Percentiles rank a stretch among this genome's conserved stretches.
Conservation (phyloP, 2,888 invertebrate genomes). For the Drosophila nigritarsus region DNA sequence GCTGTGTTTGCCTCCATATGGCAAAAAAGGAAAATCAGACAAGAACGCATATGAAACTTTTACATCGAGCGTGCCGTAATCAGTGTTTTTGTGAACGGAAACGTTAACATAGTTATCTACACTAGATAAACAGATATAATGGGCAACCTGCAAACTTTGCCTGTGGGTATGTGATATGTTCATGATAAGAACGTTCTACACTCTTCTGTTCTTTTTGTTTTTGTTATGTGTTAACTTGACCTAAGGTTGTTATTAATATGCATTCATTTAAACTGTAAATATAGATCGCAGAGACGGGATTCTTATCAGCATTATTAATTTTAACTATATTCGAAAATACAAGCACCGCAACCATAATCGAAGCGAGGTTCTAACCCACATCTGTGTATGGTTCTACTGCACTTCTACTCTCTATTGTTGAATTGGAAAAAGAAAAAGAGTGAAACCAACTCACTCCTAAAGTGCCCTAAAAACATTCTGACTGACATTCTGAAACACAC, state of each 20-base stretch:
- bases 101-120: constrained; percentile 34
- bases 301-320: background rate
- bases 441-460: background rate
- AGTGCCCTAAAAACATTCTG: background rate
- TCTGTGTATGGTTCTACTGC: background rate
- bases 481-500: background rate
- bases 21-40: constrained; percentile 8
- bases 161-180: constrained; percentile 36
- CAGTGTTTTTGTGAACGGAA: constrained; percentile 15
- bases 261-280: background rate
- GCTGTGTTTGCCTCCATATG: constrained; percentile 37
- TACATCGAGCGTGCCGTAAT: constrained; percentile 34
- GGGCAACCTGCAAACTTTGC: constrained; percentile 41
- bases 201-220: background rate
- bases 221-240: background rate
- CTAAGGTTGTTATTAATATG: background rate
- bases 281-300: background rate
- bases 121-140: constrained; percentile 20
- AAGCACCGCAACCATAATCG: background rate
- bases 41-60: constrained; percentile 22
- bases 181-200: constrained; percentile 8
- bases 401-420: background rate
- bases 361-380: background rate
- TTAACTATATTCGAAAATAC: background rate
- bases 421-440: background rate